Base-by-base conservation (phyloP, 2,113 vertebrate genomes). In the Pristiophorus japonicus region DNA sequence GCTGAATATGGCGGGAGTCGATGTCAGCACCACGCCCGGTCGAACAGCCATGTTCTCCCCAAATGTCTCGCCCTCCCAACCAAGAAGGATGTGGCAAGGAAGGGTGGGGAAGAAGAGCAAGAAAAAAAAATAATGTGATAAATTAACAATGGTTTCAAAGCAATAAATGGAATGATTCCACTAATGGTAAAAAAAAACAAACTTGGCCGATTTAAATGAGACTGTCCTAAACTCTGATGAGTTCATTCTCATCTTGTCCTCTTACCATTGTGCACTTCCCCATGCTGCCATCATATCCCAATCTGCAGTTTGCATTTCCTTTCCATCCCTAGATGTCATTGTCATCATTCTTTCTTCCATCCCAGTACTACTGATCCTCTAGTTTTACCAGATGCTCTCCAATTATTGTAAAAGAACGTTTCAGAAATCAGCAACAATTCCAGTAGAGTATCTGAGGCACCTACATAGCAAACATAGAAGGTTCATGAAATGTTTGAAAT, bases 261-360 rank as follows among this genome's bases (percentile, higher is more conserved):
- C 47, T 51, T 59, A 27, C 11, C 51, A 90, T 59, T 90, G 27
- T 34, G 51, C 24, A 55, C 10, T 90, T 90, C 87, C 85, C 51
- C 51, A 59, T 59, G 11, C 27, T 59, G 12, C 27, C 51, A n/a
- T 5, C 27, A 59, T 34, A 62, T 30, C 14, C 47, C 51, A 18
- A 30, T 87, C 30, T 59, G 55, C 7, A 16, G 62, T 92, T 92
- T 92, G 24, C 16, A 92, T 62, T 63, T 63, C 59, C 59, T 14
- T 92, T 63, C 34, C 59, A 92, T 63, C 62, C 30, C 30, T 92
- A 63, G 65, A 92, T 92, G 88, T 92, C 88, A 92, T 34, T 92
- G 59, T 16, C n/a, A 5, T 91, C 88, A 91, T 63, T 63, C 88
- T 91, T 62, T 63, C 59, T 62, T 62, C 88, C 88, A 92, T 22